Conservation (phyloP, 2,888 invertebrate species). For the Adineta ricciae region DNA sequence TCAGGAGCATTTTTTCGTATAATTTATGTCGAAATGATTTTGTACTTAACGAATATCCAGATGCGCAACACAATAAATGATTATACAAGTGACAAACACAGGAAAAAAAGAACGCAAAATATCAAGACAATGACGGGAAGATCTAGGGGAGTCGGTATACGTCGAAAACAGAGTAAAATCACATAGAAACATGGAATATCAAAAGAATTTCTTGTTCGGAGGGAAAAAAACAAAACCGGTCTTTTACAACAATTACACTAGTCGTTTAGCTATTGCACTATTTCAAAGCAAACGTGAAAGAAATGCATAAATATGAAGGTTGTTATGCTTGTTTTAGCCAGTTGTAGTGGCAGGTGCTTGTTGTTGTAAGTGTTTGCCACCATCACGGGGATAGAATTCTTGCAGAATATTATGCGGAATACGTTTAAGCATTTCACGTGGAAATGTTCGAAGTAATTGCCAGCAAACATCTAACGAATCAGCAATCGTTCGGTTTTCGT, state of each 20-base stretch:
- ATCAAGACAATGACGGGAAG: background rate
- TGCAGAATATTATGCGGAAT: conserved; percentile 88
- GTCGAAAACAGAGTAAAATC: background rate
- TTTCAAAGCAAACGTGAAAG: background rate
- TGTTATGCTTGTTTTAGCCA: background rate
- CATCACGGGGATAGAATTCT: conserved; percentile 91
- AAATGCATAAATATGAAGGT: background rate
- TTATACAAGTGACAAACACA: background rate
- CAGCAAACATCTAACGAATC: conserved; percentile 98
- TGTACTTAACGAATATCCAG: background rate
- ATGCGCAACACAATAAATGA: background rate
- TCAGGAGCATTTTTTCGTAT: background rate
- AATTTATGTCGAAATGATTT: background rate
- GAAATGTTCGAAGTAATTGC: conserved; percentile 99
- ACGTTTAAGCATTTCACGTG: conserved; percentile 99
- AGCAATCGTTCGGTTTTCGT: conserved; percentile 97
- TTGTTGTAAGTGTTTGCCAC: background rate
- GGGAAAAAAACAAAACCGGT: background rate
- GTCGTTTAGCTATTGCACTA: background rate
- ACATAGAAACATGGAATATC: background rate
- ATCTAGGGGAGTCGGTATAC: background rate
- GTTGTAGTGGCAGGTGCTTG: background rate
- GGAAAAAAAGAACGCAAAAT: background rate
- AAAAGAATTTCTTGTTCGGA: background rate
- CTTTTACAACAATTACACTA: background rate